phyloP scores from a whole-genome alignment of 2,113 vertebrate species.

The Ophiodon elongatus region DNA sequence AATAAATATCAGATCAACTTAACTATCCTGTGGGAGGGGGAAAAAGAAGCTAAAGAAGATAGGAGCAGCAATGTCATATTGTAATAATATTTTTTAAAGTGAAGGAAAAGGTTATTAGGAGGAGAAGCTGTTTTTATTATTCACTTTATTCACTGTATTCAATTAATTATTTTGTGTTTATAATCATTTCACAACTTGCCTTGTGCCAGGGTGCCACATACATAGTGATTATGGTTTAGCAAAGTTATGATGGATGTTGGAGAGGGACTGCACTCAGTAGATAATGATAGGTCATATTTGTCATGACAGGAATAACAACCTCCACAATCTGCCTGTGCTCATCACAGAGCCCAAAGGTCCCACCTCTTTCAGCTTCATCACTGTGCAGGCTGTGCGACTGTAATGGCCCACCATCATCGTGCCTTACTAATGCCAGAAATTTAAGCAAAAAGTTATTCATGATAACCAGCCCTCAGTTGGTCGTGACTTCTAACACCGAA shows the following conservation, averaged over 20 bases:
- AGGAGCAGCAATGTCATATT: background rate
- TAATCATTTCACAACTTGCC: background rate
- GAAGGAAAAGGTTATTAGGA: background rate
- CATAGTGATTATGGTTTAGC: background rate
- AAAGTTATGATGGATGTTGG: constrained; percentile 18
- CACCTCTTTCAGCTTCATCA: constrained; percentile 9
- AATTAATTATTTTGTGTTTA: background rate
- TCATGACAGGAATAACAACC: constrained; percentile 23
- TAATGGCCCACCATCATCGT: background rate
- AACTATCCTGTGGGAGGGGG: background rate
- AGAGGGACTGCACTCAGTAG: constrained; percentile 3
- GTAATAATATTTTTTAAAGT: background rate
- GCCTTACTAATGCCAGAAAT: constrained; percentile 16
- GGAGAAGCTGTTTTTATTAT: background rate
- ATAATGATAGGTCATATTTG: constrained; percentile 22
- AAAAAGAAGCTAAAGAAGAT: background rate
- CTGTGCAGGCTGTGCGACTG: background rate
- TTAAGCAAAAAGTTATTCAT: constrained; percentile 8
- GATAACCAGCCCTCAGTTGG: background rate
- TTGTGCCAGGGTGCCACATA: background rate
- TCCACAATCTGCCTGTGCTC: constrained; percentile 11
- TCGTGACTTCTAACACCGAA: constrained; percentile 25
- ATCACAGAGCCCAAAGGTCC: constrained; percentile 23
- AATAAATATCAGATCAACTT: constrained; percentile 37
- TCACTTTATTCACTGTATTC: background rate